phyloP scores from a whole-genome alignment of 2,797 vertebrate species.

The Varecia variegata region DNA sequence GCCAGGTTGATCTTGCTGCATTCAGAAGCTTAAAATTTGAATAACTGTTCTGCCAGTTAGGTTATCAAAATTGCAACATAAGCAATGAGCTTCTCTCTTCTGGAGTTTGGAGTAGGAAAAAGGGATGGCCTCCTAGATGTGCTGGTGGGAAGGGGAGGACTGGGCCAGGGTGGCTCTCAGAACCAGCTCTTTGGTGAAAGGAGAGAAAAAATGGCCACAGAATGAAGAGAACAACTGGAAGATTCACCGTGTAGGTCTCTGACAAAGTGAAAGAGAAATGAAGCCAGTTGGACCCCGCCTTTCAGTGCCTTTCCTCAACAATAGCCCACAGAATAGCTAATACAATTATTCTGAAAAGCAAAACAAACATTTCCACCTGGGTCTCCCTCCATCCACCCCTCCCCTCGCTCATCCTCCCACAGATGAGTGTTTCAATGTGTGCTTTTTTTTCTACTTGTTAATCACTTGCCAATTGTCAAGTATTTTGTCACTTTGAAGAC shows the following conservation, averaged over 20 bases:
- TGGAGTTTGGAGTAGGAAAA: slow-evolving; percentile 57
- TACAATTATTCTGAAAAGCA: neutral
- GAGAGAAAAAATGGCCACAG: neutral
- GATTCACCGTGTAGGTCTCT: neutral
- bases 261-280: neutral
- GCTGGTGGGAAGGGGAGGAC: neutral
- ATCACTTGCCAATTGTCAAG: slow-evolving; percentile 53
- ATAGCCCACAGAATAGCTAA: neutral
- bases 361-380: neutral
- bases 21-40: slow-evolving; percentile 89
- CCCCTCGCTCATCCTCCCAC: neutral
- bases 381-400: neutral
- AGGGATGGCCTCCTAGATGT: slow-evolving; percentile 52
- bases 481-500: slow-evolving; percentile 37
- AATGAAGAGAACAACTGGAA: neutral
- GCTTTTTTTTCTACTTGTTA: neutral
- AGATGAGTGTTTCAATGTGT: neutral
- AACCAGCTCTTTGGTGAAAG: neutral
- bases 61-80: slow-evolving; percentile 87
- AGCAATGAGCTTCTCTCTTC: slow-evolving; percentile 83
- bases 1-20: slow-evolving; percentile 88
- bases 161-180: neutral
- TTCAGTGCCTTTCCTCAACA: neutral
- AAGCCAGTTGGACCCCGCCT: neutral
- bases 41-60: slow-evolving; percentile 89